Evolutionary conservation across 2,888 invertebrate species (phyloP).

Genomic region (Drosophila birchii): DNA sequence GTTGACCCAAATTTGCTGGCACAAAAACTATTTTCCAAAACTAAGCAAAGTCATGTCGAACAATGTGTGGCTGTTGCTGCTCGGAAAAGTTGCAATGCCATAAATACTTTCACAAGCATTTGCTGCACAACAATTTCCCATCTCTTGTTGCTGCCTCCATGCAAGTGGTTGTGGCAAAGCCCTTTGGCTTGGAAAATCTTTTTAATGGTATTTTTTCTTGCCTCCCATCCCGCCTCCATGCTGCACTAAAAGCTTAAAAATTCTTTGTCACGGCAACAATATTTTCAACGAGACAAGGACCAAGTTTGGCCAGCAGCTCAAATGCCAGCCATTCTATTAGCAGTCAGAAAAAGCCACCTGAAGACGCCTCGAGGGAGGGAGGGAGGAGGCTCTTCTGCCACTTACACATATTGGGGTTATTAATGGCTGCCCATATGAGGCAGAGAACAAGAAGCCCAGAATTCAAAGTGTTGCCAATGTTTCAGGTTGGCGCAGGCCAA

Average conservation of each 20-base stretch:
- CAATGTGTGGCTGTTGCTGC: conserved; percentile 39
- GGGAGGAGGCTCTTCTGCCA: conserved; percentile 44
- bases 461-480: conserved; percentile 58
- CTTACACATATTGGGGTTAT: conserved; percentile 73
- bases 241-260: conserved; percentile 59
- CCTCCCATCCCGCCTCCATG: not conserved
- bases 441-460: conserved; percentile 10
- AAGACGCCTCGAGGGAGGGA: conserved; percentile 10
- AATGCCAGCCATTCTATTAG: conserved; percentile 42
- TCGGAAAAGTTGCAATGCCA: conserved; percentile 37
- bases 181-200: conserved; percentile 44
- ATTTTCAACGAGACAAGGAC: conserved; percentile 44
- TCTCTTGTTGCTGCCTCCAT: conserved; percentile 14
- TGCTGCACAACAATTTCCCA: conserved; percentile 32
- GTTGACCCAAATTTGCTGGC: conserved; percentile 26
- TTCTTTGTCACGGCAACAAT: conserved; percentile 64
- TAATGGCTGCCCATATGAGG: conserved; percentile 58
- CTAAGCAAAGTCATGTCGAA: conserved; percentile 35
- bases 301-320: conserved; percentile 30
- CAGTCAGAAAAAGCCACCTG: conserved; percentile 15
- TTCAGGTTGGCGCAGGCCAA: conserved; percentile 47
- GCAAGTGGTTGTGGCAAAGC: conserved; percentile 30
- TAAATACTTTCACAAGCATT: conserved; percentile 47
- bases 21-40: conserved; percentile 35
- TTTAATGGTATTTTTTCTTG: conserved; percentile 22